Base-by-base conservation (phyloP, 2,888 invertebrate species). In the Megaustenia siamemsis region DNA sequence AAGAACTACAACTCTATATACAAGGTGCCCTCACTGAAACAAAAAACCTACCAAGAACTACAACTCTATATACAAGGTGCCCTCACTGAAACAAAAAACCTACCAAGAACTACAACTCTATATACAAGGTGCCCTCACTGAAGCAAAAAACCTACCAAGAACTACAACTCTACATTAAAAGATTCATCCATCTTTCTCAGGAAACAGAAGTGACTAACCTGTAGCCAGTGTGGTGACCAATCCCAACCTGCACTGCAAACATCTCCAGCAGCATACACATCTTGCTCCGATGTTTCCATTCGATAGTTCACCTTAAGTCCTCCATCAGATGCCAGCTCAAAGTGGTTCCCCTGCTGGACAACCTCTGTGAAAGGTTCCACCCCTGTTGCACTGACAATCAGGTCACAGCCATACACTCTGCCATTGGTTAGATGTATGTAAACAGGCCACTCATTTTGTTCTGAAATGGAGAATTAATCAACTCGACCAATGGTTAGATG, bases 241-340 rank as follows among this genome's bases (percentile, higher is more conserved):
- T 93, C 89, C 98, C 98, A 99, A 53, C 95, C 95, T n/a, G 97
- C 96, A 88, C 95, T 95, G 91, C 98, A 98, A 12, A 97, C 96
- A 95, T 99, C 99, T 1, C 99, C 99, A 73, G 98, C 99, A 15
- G 99, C 99, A 95, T 96, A 99, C 40, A 99, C 95, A 93, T 97
- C 96, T 40, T 93, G 92, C 4, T 97, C 92, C 76, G 96, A 96
- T 2, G 98, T 98, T 93, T 96, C 95, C 96, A 99, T 97, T 91
- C 96, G 95, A 93, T 97, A 96, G 95, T 98, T 96, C 0, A 99
- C 97, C 87, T 95, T 94, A 84, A 98, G 95, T 38, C 98, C 99
- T n/a, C 96, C 96, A 94, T 98, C 98, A 4, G 87, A 95, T 90
- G 92, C 78, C 86, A 92, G 53, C 8, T 91, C 88, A 90, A 93